A percentile compares a stretch with the other conserved stretches of the same genome.
Evolutionary conservation across 2,797 vertebrate species (phyloP).

Genomic region (Anas capensis): DNA sequence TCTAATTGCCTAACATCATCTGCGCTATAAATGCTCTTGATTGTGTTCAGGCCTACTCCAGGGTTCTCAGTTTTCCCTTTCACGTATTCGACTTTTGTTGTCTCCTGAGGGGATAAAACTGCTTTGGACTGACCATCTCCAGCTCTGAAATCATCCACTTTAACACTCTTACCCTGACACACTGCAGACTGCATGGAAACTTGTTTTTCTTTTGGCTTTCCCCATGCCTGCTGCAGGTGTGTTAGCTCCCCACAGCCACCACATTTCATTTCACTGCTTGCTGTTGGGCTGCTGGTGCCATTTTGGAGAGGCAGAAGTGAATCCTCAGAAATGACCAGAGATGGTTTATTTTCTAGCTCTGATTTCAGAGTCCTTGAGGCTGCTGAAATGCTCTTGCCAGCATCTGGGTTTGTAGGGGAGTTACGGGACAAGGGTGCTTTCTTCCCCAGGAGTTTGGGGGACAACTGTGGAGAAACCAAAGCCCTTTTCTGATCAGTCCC

Average conservation of each 20-base stretch:
- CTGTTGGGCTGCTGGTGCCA: background rate
- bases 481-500: slow-evolving; percentile 74
- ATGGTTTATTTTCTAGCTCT: slow-evolving; percentile 55
- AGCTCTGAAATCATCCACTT: background rate
- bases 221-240: background rate
- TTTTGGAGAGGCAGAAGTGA: background rate
- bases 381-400: background rate
- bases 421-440: slow-evolving; percentile 53
- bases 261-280: background rate
- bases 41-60: background rate
- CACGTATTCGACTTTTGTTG: background rate
- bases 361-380: slow-evolving; percentile 34
- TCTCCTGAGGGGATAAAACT: slow-evolving; percentile 25
- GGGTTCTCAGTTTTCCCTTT: slow-evolving; percentile 13
- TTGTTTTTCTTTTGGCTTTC: background rate
- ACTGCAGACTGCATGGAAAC: background rate
- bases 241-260: background rate
- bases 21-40: slow-evolving; percentile 27
- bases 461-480: slow-evolving; percentile 72
- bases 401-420: slow-evolving; percentile 58
- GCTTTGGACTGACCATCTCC: slow-evolving; percentile 46
- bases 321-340: background rate
- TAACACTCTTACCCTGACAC: background rate
- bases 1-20: slow-evolving; percentile 17
- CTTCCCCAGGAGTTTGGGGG: slow-evolving; percentile 79